These are phyloP conservation scores for Platycheirus rosarum DNA, from an alignment of 2,888 invertebrate genomes.

Conservation along the genomic window DNA sequence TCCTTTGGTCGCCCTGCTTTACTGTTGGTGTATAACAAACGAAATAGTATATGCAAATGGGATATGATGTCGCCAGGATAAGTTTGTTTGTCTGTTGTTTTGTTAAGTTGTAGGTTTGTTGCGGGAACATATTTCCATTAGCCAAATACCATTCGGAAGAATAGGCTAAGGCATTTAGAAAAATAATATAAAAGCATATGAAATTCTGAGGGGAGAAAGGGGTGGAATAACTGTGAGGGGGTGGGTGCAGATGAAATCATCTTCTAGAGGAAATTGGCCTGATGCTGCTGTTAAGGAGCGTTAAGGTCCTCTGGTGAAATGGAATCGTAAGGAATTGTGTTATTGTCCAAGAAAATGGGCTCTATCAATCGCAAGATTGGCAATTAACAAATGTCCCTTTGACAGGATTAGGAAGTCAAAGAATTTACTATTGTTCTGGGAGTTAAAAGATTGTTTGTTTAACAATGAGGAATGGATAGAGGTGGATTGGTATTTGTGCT, in stretches of 20 bases:
- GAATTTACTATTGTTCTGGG: slow-evolving; percentile 3
- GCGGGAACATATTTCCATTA: slow-evolving; percentile 71
- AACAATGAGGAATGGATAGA: no score
- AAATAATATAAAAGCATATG: slow-evolving; percentile 69
- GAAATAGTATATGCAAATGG: slow-evolving; percentile 72
- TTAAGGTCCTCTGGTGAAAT: slow-evolving; percentile 29
- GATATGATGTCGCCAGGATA: slow-evolving; percentile 68
- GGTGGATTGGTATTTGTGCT: no score
- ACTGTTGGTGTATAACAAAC: slow-evolving; percentile 53
- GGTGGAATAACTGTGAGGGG: slow-evolving; percentile 29
- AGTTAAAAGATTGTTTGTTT: no score
- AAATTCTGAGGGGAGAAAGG: slow-evolving; percentile 51
- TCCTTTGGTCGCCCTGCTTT: slow-evolving; percentile 55
- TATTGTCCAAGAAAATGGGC: slow-evolving; percentile 47
- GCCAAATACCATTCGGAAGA: slow-evolving; percentile 45
- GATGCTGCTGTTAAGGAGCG: slow-evolving; percentile 28
- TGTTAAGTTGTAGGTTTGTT: slow-evolving; percentile 71
- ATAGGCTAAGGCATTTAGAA: slow-evolving; percentile 51
- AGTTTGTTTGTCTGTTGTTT: slow-evolving; percentile 73
- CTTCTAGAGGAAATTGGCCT: slow-evolving; percentile 47
- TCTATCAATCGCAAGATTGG: slow-evolving; percentile 49
- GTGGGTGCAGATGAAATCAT: slow-evolving; percentile 19
- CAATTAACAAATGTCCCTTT: slow-evolving; percentile 62
- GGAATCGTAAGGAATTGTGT: slow-evolving; percentile 55
- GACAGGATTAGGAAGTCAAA: slow-evolving; percentile 24